These are phyloP conservation scores for Apostichopus parvimensis DNA, from an alignment of 35 echinoderm and acorn worm genomes.

Conservation along the genomic window DNA sequence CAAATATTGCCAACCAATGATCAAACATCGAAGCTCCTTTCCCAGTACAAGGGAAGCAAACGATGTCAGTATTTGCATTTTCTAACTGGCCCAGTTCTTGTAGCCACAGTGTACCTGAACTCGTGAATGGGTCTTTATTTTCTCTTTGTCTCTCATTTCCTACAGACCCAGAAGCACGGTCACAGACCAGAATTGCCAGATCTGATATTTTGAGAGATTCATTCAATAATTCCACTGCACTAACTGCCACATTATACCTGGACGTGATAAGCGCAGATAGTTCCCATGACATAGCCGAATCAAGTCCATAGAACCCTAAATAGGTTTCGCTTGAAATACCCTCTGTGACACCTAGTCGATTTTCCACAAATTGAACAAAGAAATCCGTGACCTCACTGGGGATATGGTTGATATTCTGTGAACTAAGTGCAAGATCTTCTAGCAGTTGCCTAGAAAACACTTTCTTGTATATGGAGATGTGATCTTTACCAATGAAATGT, in stretches of 20 bases:
- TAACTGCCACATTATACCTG: conserved; percentile 52
- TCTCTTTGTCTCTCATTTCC: too few relatives aligned
- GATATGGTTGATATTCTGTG: background rate
- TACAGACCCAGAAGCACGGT: too few relatives aligned
- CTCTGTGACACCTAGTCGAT: conserved; percentile 55
- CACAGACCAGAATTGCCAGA: background rate
- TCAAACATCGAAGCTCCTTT: conserved; percentile 11
- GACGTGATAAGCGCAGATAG: conserved; percentile 42
- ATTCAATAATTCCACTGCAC: conserved; percentile 68
- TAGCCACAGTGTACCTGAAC: too few relatives aligned
- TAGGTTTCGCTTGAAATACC: conserved; percentile 31
- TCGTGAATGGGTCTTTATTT: too few relatives aligned
- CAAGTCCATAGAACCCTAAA: conserved; percentile 49
- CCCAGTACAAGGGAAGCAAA: background rate
- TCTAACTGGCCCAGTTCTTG: too few relatives aligned
- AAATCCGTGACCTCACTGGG: conserved; percentile 1
- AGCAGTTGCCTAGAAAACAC: conserved; percentile 17
- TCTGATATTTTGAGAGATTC: conserved; percentile 22
- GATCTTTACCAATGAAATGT: background rate
- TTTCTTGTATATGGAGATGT: conserved; percentile 57
- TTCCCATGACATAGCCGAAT: conserved; percentile 67
- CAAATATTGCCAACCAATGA: background rate
- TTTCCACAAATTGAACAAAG: conserved; percentile 31
- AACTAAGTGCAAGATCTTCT: background rate
- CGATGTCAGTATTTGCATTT: too few relatives aligned